Percentiles rank a stretch among this genome's conserved stretches.
Evolutionary conservation across 2,888 invertebrate species (phyloP).

Genomic region (Plusia festucae): DNA sequence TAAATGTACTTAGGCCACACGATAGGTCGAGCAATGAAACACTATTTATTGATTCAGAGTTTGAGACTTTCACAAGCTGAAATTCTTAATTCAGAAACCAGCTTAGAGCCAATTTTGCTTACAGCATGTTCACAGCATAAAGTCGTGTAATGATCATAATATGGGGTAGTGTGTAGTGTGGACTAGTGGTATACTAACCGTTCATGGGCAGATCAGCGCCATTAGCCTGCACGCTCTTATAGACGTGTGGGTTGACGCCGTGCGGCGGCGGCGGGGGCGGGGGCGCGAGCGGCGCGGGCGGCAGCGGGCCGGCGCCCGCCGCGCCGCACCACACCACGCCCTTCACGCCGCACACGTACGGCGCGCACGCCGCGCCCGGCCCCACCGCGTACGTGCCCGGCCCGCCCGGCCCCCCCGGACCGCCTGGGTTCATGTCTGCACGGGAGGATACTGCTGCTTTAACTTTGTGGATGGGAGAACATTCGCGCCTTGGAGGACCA

Average conservation of each 20-base stretch:
- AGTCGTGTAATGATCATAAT: no score
- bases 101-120: no score
- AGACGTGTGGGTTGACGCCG: conserved; percentile 74
- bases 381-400: conserved; percentile 44
- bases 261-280: conserved; percentile 65
- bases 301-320: conserved; percentile 55
- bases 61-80: no score
- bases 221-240: conserved; percentile 84
- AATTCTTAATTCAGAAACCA: no score
- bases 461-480: no score
- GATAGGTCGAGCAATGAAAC: no score
- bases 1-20: no score
- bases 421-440: conserved; percentile 11
- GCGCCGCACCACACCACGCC: conserved; percentile 72
- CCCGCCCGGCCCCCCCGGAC: conserved; percentile 23
- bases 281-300: conserved; percentile 53
- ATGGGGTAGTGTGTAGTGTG: no score
- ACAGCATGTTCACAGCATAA: no score
- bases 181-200: conserved; percentile 75
- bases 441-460: background rate
- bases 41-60: no score
- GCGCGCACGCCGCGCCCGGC: conserved; percentile 54
- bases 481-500: no score
- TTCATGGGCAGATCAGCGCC: conserved; percentile 89
- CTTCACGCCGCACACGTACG: conserved; percentile 74